These are phyloP conservation scores for Siniperca chuatsi DNA, from an alignment of 2,113 vertebrate genomes.

Conservation along the genomic window DNA sequence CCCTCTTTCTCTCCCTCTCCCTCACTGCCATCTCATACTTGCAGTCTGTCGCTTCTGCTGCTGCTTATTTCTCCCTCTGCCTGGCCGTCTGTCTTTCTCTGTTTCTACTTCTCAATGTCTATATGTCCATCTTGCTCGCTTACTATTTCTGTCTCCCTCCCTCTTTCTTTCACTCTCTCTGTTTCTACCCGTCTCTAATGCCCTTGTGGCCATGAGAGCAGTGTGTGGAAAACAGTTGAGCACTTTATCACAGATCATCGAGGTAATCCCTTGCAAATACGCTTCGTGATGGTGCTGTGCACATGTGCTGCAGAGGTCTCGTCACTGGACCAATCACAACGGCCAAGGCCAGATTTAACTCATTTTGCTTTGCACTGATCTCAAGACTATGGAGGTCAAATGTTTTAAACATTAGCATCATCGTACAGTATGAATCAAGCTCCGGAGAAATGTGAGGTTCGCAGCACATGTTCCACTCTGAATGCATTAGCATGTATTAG, in stretches of 20 bases:
- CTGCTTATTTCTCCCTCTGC: conserved; percentile 55
- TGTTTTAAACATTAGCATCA: conserved; percentile 64
- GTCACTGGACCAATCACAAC: conserved; percentile 16
- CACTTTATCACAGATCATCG: conserved; percentile 77
- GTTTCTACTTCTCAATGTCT: conserved; percentile 61
- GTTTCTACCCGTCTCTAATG: conserved; percentile 63
- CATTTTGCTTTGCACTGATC: conserved; percentile 23
- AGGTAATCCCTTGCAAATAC: conserved; percentile 76
- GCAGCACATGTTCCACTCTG: conserved; percentile 55
- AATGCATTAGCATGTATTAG: conserved; percentile 72
- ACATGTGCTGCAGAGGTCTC: conserved; percentile 54
- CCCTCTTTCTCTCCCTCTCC: conserved; percentile 63
- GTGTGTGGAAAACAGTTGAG: conserved; percentile 81
- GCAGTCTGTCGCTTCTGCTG: conserved; percentile 71
- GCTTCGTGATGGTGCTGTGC: conserved; percentile 50
- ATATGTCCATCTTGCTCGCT: conserved; percentile 51
- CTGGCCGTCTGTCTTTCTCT: conserved; percentile 59
- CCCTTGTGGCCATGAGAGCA: conserved; percentile 70
- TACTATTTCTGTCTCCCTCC: conserved; percentile 68
- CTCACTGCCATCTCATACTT: conserved; percentile 70
- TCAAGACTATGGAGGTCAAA: conserved; percentile 53
- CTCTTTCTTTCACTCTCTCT: conserved; percentile 37
- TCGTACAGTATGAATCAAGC: conserved; percentile 17
- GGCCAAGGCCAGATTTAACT: conserved; percentile 41
- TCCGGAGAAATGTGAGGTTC: conserved; percentile 20